Percentiles rank a stretch among this genome's conserved stretches.
Conservation (phyloP, 2,797 vertebrate genomes). For the Pogoniulus pusillus region DNA sequence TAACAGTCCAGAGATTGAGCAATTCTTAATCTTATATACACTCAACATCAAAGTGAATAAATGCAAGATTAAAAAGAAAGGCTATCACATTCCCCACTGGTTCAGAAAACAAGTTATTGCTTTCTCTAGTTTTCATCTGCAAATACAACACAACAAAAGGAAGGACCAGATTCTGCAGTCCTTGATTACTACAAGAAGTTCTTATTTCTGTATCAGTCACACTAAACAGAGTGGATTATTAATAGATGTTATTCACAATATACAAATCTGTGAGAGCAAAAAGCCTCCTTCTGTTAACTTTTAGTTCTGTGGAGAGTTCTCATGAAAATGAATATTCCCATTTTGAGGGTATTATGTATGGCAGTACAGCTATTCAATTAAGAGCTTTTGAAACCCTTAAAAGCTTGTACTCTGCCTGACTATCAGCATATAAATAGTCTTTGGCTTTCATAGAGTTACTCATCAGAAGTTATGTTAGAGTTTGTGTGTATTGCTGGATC, state of each 20-base stretch:
- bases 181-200: neutral
- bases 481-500: neutral
- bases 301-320: neutral
- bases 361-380: constrained; percentile 17
- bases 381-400: constrained; percentile 26
- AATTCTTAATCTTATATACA: constrained; percentile 53
- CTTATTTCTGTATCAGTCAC: neutral
- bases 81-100: neutral
- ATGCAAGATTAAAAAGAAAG: constrained; percentile 57
- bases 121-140: neutral
- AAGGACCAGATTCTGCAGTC: neutral
- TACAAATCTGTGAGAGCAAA: neutral
- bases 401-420: constrained; percentile 15
- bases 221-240: neutral
- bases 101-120: constrained; percentile 6
- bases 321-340: neutral
- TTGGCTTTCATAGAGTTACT: constrained; percentile 3
- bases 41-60: constrained; percentile 48
- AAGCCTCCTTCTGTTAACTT: constrained; percentile 2
- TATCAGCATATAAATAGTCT: constrained; percentile 1
- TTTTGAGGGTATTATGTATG: neutral
- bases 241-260: neutral
- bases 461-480: neutral
- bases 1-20: constrained; percentile 42
- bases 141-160: neutral